Evolutionary conservation across 2,888 invertebrate species (phyloP).

Genomic region (Nowickia ferox): DNA sequence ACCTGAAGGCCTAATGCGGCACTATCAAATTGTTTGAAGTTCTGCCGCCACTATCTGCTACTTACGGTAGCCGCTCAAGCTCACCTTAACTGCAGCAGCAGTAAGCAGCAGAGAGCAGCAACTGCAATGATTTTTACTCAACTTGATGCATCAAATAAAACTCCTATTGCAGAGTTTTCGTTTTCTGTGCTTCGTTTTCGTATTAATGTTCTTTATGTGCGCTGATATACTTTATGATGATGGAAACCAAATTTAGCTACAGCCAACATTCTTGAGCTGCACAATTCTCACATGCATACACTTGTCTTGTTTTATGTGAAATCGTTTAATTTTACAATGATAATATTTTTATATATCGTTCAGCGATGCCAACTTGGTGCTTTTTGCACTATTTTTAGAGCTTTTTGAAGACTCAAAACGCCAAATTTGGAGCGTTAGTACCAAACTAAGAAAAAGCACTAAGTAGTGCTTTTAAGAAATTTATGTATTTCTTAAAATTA

Average conservation of each 20-base stretch:
- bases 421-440: too few relatives aligned
- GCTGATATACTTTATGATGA: constrained; percentile 15
- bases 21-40: constrained; percentile 69
- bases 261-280: not conserved
- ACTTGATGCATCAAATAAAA: constrained; percentile 52
- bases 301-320: not conserved
- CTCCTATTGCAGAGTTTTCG: constrained; percentile 7
- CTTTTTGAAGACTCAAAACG: too few relatives aligned
- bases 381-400: too few relatives aligned
- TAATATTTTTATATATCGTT: too few relatives aligned
- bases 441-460: too few relatives aligned
- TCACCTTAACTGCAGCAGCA: constrained; percentile 54
- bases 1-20: constrained; percentile 63
- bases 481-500: too few relatives aligned
- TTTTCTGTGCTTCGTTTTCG: constrained; percentile 32
- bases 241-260: not conserved
- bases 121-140: constrained; percentile 18
- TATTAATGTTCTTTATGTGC: not conserved
- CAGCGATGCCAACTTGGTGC: too few relatives aligned
- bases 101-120: constrained; percentile 8
- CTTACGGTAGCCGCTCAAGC: constrained; percentile 66
- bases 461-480: too few relatives aligned
- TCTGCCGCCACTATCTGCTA: constrained; percentile 61
- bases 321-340: not conserved
- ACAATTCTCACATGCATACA: not conserved